Evolutionary conservation across 2,113 vertebrate genomes (phyloP).

Genomic region (Loxodonta africana): DNA sequence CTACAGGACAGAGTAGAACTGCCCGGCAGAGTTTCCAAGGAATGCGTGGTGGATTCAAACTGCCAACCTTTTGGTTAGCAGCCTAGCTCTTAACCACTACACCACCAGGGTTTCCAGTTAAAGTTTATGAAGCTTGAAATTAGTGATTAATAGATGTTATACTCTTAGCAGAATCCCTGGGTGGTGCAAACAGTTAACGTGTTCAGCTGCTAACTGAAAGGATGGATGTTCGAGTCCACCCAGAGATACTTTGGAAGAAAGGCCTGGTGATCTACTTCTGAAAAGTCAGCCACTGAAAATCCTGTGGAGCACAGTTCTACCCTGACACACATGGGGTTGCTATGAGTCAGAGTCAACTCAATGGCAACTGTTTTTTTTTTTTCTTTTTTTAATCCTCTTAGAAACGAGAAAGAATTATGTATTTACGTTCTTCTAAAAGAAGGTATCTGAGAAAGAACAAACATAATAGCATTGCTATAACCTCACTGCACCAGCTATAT

Average conservation of each 20-base stretch:
- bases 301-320: not conserved
- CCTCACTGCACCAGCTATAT: not conserved
- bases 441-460: conserved; percentile 26
- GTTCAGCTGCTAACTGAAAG: not conserved
- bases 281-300: not conserved
- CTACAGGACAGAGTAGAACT: no score
- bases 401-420: conserved; percentile 20
- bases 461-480: not conserved
- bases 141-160: conserved; percentile 27
- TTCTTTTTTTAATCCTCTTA: not conserved
- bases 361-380: not conserved
- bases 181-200: not conserved
- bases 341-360: not conserved
- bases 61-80: no score
- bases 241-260: not conserved
- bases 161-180: not conserved
- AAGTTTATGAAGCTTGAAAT: conserved; percentile 56
- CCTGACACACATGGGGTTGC: not conserved
- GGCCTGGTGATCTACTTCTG: not conserved
- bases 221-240: not conserved
- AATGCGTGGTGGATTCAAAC: no score
- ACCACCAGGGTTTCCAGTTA: no score
- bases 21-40: no score
- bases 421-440: conserved; percentile 37
- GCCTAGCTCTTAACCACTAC: no score